Percentiles rank a stretch among this genome's conserved stretches.
These are phyloP conservation scores for Hesperophylax magnus DNA, from an alignment of 1,140 invertebrate genomes.

Conservation along the genomic window DNA sequence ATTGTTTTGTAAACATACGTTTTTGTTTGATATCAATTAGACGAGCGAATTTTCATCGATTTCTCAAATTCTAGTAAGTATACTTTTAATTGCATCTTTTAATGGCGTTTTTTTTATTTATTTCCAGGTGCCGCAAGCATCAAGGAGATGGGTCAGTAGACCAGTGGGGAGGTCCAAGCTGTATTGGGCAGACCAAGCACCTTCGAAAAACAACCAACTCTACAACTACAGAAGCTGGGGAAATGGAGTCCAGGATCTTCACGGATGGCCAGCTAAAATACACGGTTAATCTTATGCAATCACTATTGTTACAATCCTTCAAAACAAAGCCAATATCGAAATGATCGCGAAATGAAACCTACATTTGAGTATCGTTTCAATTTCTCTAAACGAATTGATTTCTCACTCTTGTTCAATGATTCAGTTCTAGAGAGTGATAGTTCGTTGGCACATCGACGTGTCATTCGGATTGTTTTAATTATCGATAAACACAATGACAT, in stretches of 20 bases:
- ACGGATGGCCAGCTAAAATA: constrained; percentile 23
- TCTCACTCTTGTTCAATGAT: not conserved
- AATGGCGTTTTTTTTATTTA: not conserved
- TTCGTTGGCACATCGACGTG: not conserved
- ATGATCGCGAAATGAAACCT: not conserved
- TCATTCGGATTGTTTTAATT: not conserved
- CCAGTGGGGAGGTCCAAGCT: constrained; percentile 20
- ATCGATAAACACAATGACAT: no score
- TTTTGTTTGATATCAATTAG: no score
- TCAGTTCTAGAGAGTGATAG: not conserved
- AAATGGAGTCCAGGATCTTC: not conserved
- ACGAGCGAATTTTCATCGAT: no score
- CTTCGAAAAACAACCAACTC: not conserved
- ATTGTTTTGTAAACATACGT: no score
- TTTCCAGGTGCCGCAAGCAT: constrained; percentile 8
- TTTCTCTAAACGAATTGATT: not conserved
- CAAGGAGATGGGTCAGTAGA: constrained; percentile 13
- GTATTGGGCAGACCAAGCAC: not conserved
- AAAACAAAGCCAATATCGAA: not conserved
- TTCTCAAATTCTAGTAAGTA: no score
- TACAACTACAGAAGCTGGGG: constrained; percentile 10
- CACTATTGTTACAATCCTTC: not conserved
- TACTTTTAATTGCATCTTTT: not conserved
- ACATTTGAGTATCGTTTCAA: not conserved
- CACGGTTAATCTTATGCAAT: constrained; percentile 1